phyloP scores from a whole-genome alignment of 2,888 invertebrate genomes.

The Aethes cnicana region DNA sequence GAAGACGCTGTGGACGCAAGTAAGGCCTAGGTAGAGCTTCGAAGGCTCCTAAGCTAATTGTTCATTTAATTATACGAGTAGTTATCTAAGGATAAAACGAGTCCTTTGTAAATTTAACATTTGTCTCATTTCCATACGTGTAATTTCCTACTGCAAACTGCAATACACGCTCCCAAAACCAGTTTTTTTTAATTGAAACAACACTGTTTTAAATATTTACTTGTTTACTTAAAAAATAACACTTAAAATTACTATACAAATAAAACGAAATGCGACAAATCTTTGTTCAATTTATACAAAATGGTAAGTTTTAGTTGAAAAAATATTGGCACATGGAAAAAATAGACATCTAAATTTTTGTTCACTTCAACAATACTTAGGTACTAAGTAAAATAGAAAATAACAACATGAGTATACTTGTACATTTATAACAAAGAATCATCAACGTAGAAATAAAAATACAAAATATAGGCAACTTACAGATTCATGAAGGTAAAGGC shows the following conservation, averaged over 20 bases:
- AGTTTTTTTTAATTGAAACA: conserved; percentile 15
- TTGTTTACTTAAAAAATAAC: conserved; percentile 39
- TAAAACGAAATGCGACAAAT: conserved; percentile 32
- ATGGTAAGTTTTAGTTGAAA: conserved; percentile 3
- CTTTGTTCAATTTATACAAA: conserved; percentile 24
- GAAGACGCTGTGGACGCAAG: too few relatives aligned
- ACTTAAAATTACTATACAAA: conserved; percentile 47
- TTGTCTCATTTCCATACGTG: too few relatives aligned
- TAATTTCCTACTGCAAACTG: too few relatives aligned
- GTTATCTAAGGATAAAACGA: too few relatives aligned
- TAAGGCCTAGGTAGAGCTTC: too few relatives aligned
- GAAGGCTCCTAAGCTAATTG: too few relatives aligned
- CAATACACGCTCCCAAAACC: too few relatives aligned
- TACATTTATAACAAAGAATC: not conserved
- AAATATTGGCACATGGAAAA: conserved; percentile 24
- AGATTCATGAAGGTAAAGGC: too few relatives aligned
- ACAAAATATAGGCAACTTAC: too few relatives aligned
- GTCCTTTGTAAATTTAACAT: too few relatives aligned
- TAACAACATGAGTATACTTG: not conserved
- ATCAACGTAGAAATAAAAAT: not conserved
- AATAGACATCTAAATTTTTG: conserved; percentile 5
- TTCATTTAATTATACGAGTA: too few relatives aligned
- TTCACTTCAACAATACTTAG: too few relatives aligned
- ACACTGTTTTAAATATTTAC: conserved; percentile 21
- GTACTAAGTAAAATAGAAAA: not conserved